Evolutionary conservation across 2,113 vertebrate species (phyloP).

Genomic region (Calidris pugnax): DNA sequence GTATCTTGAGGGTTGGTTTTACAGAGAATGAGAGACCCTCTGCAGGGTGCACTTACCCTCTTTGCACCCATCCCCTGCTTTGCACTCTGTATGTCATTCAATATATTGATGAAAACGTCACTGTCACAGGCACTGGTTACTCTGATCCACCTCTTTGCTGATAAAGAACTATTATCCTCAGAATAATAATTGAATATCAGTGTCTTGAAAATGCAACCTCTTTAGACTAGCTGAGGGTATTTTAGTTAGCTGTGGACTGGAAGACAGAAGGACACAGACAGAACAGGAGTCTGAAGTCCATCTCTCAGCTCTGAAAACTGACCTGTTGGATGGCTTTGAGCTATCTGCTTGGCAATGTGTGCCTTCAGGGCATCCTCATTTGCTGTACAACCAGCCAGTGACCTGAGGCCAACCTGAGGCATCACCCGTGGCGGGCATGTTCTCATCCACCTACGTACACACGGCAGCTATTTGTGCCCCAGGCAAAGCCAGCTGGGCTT

Average conservation of each 20-base stretch:
- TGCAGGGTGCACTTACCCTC: background rate
- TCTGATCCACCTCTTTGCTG: background rate
- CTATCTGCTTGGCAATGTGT: background rate
- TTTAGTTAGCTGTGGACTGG: background rate
- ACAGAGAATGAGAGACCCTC: background rate
- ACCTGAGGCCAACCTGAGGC: background rate
- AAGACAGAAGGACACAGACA: background rate
- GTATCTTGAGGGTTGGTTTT: background rate
- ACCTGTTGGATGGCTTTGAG: background rate
- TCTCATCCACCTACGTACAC: background rate
- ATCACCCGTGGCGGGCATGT: background rate
- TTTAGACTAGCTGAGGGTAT: background rate
- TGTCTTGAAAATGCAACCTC: background rate
- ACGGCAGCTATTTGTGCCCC: background rate
- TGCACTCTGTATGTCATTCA: background rate
- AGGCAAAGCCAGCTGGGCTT: background rate
- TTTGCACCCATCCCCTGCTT: background rate
- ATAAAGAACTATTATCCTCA: background rate
- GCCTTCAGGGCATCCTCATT: background rate
- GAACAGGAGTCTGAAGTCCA: background rate
- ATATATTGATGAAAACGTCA: background rate
- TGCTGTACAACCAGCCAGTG: background rate
- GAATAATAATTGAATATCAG: background rate
- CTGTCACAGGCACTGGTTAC: background rate
- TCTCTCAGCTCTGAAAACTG: background rate